Evolutionary conservation across 2,888 invertebrate species (phyloP), one percentile per base, ranked within the genome.

Genomic region (Perdita meconis): DNA sequence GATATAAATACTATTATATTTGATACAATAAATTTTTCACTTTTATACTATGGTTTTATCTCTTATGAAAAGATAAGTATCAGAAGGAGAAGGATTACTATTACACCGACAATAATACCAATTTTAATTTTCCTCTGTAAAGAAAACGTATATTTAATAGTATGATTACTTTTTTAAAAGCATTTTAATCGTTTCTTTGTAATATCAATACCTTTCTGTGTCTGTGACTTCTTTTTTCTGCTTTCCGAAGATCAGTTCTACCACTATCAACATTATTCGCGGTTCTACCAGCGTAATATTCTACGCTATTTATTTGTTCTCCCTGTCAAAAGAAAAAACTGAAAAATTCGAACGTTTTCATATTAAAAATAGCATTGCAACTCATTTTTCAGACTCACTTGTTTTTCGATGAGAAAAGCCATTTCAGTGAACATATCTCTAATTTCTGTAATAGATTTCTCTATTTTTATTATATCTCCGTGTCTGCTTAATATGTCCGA

Each of bases 341-440:
- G 10, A 19, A 59, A 66, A 42, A 26, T 60, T 12, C 12, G 44
- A 24, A 59, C 65, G 50, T 36, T 5, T 3, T 0, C 63, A 50
- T 22, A 63, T 50, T 50, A 44, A 53, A 55, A 42, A 50, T 36
- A 8, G 6, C 50, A 2, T 26, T 22, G 5, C 50, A 16, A 10
- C 26, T 34, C 26, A 13, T 50, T n/a, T n/a, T 13, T 57, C 50
- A 13, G 51, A 84, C 73, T 86, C 92, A 95, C 96, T 94, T 96
- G 96, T 89, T 94, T 94, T 88, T 97, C 96, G 34, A 97, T 95
- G 63, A 97, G 93, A 92, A 96, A 95, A 51, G 96, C 96, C 93
- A 98, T 96, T 92, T 97, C 96, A 89, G 95, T 93, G 93, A 98
- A 98, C 93, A 98, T 95, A 90, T 96, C 96, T 87, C 95, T 94